Base-by-base conservation (phyloP, 2,797 vertebrate genomes). In the Tapera naevia region DNA sequence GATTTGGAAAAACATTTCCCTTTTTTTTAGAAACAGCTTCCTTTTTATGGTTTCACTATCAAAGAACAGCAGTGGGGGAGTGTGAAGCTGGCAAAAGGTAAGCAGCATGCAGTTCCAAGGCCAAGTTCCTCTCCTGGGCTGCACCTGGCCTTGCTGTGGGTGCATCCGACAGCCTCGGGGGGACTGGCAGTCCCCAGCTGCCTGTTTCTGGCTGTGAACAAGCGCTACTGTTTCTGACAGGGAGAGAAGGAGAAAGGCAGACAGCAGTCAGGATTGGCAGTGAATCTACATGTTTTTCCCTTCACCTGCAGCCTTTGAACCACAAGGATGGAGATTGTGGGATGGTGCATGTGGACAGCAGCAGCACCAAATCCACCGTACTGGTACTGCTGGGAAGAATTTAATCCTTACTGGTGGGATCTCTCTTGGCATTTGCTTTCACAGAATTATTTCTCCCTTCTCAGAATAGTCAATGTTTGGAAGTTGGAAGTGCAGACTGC, bases 311-410 rank as follows among this genome's bases (percentile, higher is more conserved):
- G 17, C 54, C 11, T 6, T 65, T n/a, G n/a, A 15, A 18, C 56
- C 16, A 13, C 0, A 0, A 70, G 56, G n/a, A 21, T 13, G 2
- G 19, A 71, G 61, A 23, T 62, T 3, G 0, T 6, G 17, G n/a
- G 58, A 37, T 56, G 51, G 24, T 33, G 28, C 25, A 6, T 23
- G 16, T 21, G 57, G 27, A 9, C n/a, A 86, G 46, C 72, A 89
- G 60, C 57, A n/a, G n/a, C 64, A 67, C 46, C 27, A 45, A 3
- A 5, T 9, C 39, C 73, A 41, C 30, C 3, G 33, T 15, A 17
- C 70, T 72, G 57, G 23, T 43, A 28, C 18, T 7, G 43, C 6
- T 88, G 89, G 82, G 21, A 75, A 71, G 73, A 86, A 58, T 79
- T 83, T 65, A n/a, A 87, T 72, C 60, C 57, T 7, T 32, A 9